Base-by-base conservation (phyloP, 92 coral and sea anemone genomes). In the Parazoanthus darwini region DNA sequence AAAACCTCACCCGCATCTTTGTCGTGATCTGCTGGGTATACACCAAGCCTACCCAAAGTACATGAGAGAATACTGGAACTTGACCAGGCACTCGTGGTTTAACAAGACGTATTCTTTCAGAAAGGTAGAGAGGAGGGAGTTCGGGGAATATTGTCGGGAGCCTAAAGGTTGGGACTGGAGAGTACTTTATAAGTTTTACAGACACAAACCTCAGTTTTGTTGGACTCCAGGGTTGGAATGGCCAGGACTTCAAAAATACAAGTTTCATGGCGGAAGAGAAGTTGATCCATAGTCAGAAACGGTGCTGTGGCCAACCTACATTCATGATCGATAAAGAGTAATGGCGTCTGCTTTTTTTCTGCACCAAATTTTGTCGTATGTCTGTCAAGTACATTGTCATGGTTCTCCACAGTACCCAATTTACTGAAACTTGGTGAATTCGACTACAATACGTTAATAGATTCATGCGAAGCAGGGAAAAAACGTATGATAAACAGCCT, bases 1-100 rank as follows among this genome's bases (percentile, higher is more conserved):
- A 72, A 26, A 72, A 26, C 78, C 29, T 79, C 54, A 77, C 70
- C 22, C 86, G 3, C 25, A 85, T 67, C 54, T 91, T 46, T 91
- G 93, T 43, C 79, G 74, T 26, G 79, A 71, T 38, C n/a, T 88
- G 20, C 63, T 91, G 18, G 93, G 93, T 1, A 91, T 91, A 25
- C 93, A 91, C 80, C 86, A 91, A 80, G 50, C 93, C 8, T 91
- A 91, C 68, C 93, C 93, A 2, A 73, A 85, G 20, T 66, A 91
- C 42, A 84, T 84, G 91, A 46, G 8, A n/a, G 68, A 79, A 37
- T 91, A 88, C 74, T 91, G 93, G 93, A 91, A 85, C 66, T 22
- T 77, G 37, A 89, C 93, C 1, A 84, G 79, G 42, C 89, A 85
- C 29, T 43, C 78, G 38, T 91, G 93, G 93, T 88, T 63, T 74